Base-by-base conservation (phyloP, 2,797 vertebrate species). In the Tiaroga cobitis region DNA sequence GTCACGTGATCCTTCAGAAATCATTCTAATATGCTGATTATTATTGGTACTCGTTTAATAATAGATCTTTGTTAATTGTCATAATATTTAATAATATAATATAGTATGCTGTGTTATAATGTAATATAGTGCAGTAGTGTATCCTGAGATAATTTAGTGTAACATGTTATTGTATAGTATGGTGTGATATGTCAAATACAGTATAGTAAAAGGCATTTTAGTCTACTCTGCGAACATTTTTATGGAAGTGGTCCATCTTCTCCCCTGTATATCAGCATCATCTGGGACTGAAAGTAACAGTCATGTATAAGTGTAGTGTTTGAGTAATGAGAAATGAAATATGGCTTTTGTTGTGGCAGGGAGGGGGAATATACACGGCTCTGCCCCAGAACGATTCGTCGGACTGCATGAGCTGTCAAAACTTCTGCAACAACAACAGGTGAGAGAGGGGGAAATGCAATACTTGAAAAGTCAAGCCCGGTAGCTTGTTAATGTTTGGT, bases 351-450 rank as follows among this genome's bases (percentile, higher is more conserved):
- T 19, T 84, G 67, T 94, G 34, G 74, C 93, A 99, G 98, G 97
- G 96, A 0, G 95, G 96, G n/a, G 94, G 95, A 26, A 18, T 96
- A 88, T 98, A 97, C 92, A 94, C 96, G 0, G 91, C 97, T 1
- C 91, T 97, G 15, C 95, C 97, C 0, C 97, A 96, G 85, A 92
- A 93, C 0, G 97, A 99, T 84, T 95, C 96, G 0, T 84, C 95
- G 0, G 97, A 98, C 41, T 98, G 97, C 68, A 90, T 96, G 91
- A 97, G 90, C 92, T 99, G 98, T 93, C 96, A 98, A 83, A 99
- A 99, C 41, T 97, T 97, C 83, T 96, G 97, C 86, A 99, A 99
- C 94, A 99, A 99, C 76, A 99, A 99, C 94, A 97, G 98, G 98
- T 99, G 89, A 90, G 89, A 83, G 46, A 82, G 32, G 26, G 63